Base-by-base conservation (phyloP, 2,113 vertebrate species). In the Aegotheles bennettii region DNA sequence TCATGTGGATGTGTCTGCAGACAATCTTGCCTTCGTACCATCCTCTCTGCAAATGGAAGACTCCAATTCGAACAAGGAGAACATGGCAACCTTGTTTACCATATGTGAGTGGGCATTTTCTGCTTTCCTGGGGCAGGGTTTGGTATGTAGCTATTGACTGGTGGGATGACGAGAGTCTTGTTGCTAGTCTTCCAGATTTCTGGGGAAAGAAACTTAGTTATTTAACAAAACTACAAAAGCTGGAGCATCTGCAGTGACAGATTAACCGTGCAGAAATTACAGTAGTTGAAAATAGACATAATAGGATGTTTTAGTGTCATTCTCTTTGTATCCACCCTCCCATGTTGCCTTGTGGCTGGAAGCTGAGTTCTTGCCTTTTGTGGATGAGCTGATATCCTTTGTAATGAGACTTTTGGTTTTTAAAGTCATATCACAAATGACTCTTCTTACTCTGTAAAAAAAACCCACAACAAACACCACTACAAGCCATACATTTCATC, bases 11-110 rank as follows among this genome's bases (percentile, higher is more conserved):
- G 98, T 98, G 40, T 98, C 99, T 31, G 98, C 99, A 78, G 99
- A 98, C 96, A 99, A 98, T 97, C 98, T 99, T 91, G 98, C 99
- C 94, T 98, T 99, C 50, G 99, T 99, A 71, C 98, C 99, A 38
- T 98, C 99, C 53, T 98, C 98, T 14, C 97, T 99, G 89, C 99
- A 99, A 95, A 98, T 99, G 65, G 99, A 99, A 93, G 98, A 99
- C 89, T 99, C 99, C 84, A 98, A 98, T 68, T 98, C 99, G 19
- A 99, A 99, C 97, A 99, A 99, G 96, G 99, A 99, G 95, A 99
- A 99, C 94, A 98, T 99, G 98, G 98, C 98, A 63, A 97, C 98
- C 10, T 98, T 99, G 89, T 99, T 98, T 97, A 99, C 98, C 79
- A 99, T 99, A 96, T 99, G 99, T 99, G 96, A 99, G 98, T 98